Evolutionary conservation across 2,888 invertebrate genomes (phyloP).

Genomic region (Tachina grossa): DNA sequence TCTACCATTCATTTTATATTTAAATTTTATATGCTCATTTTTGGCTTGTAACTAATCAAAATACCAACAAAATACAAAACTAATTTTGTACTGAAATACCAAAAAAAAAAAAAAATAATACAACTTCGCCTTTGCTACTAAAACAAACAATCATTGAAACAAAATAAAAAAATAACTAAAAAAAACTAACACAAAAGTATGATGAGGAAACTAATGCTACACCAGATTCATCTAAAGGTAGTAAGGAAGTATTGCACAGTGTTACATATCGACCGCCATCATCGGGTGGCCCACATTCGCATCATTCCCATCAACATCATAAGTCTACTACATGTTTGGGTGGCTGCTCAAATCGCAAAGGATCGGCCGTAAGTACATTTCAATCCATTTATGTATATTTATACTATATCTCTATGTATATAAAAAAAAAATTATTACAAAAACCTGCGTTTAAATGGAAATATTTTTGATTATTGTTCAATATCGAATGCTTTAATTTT

Average conservation of each 20-base stretch:
- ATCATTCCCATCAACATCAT: constrained; percentile 77
- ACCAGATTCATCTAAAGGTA: constrained; percentile 85
- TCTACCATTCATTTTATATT: constrained; percentile 42
- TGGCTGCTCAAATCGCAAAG: constrained; percentile 89
- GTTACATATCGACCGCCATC: constrained; percentile 87
- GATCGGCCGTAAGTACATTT: constrained; percentile 89
- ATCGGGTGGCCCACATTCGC: constrained; percentile 73
- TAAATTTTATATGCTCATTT: constrained; percentile 40
- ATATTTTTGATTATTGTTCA: too few relatives aligned
- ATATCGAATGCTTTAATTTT: too few relatives aligned
- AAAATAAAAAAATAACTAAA: constrained; percentile 32
- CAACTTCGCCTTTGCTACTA: constrained; percentile 54
- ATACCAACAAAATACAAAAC: constrained; percentile 16
- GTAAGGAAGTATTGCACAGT: constrained; percentile 83
- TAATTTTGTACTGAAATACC: constrained; percentile 19
- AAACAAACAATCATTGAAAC: constrained; percentile 9
- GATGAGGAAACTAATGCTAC: constrained; percentile 84
- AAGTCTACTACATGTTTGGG: constrained; percentile 87
- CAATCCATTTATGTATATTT: background rate
- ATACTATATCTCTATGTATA: background rate
- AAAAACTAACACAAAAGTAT: constrained; percentile 76
- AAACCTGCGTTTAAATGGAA: too few relatives aligned
- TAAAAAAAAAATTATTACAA: background rate
- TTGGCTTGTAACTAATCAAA: constrained; percentile 50
- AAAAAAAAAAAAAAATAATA: constrained; percentile 36